Evolutionary conservation across 2,113 vertebrate species (phyloP), one percentile per base, ranked within the genome.

Genomic region (Oncorhynchus kisutch): DNA sequence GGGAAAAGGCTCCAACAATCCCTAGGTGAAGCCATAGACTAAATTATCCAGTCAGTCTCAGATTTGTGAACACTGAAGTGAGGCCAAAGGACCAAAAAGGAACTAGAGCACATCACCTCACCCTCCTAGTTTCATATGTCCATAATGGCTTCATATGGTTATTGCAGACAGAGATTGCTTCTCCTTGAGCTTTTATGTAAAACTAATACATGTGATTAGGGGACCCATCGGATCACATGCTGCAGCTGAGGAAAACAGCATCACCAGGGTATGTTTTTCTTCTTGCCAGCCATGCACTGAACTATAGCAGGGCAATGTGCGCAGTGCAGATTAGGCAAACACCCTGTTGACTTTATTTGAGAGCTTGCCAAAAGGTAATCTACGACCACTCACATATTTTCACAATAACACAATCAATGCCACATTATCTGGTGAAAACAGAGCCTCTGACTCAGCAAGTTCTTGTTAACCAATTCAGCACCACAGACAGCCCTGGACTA

Each of bases 371-470:
- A 20, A 20, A 20, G 18, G 54, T 57, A 4, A 14, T 57, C 54
- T 20, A 57, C 59, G 70, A 51, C 25, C 48, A 51, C 39, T 45
- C 39, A 11, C 39, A 71, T 16, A 57, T 59, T 59, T 59, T 25
- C 25, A n/a, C 22, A 9, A 57, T 27, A 16, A 74, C 12, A 73
- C 34, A 59, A 62, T 24, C n/a, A 45, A 45, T 45, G 62, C 16
- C 20, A 54, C 29, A 14, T 73, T 77, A 65, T 81, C 70, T 54
- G 11, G 54, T 62, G 39, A 49, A 60, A 72, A 48, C 18, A 54
- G 24, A 27, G 24, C n/a, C 64, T 72, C 78, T 39, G 70, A 73
- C 60, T 51, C 59, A 31, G 5, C 65, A 68, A 48, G n/a, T 72
- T 72, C 29, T 2, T 3, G n/a, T 27, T 48, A 73, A 73, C 66